Base-by-base conservation (phyloP, 2,888 invertebrate genomes). In the Eutolmus rufibarbis region DNA sequence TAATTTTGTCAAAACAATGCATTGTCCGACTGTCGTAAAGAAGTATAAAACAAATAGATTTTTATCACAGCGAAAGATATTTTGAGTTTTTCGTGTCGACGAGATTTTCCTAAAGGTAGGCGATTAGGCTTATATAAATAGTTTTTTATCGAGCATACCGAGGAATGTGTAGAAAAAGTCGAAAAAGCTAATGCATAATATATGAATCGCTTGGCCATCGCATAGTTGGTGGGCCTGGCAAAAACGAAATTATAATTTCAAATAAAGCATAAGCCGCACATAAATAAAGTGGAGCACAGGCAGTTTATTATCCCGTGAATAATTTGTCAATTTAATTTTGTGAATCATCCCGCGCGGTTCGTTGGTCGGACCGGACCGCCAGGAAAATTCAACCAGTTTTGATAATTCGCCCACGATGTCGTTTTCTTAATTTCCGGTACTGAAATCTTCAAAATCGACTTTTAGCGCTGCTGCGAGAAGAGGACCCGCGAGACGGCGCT, bases 161-260 rank as follows among this genome's bases (percentile, higher is more conserved):
- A 46, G 78, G 46, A 78, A 78, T 78, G 78, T 46, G 43, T 19
- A 28, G 37, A 78, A 37, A 78, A 40, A 78, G 9, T 8, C n/a
- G 40, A 43, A 46, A 43, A 78, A 78, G 40, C 40, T 43, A 78
- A 78, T 78, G 37, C 28, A 76, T 76, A 76, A 76, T 31, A 74
- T 74, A 76, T 76, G 66, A 66, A 76, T 76, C 76, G 37, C 77
- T 46, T 81, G 56, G 31, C 78, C 46, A 51, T 34, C 81, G 16
- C 28, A 81, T 34, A 81, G n/a, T 76, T 56, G 81, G 51, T 51
- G 23, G 28, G 28, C 19, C 5, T 23, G 23, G 34, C 56, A 56
- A 81, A 81, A 81, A 81, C 81, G 31, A 81, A 81, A 81, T 81
- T 81, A 81, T 81, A 81, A 81, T 81, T 81, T 81, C 31, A 56